Conservation (phyloP, 2,113 vertebrate genomes). For the Passer montanus region DNA sequence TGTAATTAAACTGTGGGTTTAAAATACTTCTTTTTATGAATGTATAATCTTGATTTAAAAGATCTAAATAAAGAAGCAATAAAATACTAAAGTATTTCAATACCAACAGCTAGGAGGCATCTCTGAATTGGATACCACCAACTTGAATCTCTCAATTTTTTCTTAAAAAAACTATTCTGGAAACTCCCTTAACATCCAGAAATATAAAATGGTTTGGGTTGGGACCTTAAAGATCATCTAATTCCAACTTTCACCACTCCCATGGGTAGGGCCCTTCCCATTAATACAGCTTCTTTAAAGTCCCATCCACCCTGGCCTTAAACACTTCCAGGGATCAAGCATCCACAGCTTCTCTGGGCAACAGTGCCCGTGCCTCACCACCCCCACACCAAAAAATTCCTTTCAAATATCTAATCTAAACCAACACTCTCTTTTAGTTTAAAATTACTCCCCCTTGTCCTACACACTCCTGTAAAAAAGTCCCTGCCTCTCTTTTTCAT, state of each 20-base stretch:
- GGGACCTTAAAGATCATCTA: not conserved
- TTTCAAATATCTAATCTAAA: not conserved
- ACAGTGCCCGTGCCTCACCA: not conserved
- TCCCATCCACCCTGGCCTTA: not conserved
- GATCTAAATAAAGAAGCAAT: not conserved
- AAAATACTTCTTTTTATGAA: not conserved
- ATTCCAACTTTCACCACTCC: not conserved
- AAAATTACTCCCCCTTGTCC: not conserved
- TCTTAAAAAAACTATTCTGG: not conserved
- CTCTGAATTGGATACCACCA: not conserved
- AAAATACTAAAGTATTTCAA: not conserved
- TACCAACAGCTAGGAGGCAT: not conserved
- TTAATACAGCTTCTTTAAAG: not conserved
- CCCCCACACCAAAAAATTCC: not conserved
- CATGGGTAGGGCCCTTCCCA: not conserved
- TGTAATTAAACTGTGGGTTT: not conserved
- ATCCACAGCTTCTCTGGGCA: not conserved
- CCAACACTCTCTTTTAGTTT: not conserved
- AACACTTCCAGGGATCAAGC: not conserved
- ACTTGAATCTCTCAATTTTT: not conserved
- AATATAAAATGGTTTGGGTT: not conserved
- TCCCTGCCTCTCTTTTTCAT: not conserved
- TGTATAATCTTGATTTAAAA: not conserved
- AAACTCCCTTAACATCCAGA: not conserved
- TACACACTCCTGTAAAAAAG: not conserved